These are phyloP conservation scores for Synanthedon tipuliformis DNA, from an alignment of 2,888 invertebrate genomes.

Conservation along the genomic window DNA sequence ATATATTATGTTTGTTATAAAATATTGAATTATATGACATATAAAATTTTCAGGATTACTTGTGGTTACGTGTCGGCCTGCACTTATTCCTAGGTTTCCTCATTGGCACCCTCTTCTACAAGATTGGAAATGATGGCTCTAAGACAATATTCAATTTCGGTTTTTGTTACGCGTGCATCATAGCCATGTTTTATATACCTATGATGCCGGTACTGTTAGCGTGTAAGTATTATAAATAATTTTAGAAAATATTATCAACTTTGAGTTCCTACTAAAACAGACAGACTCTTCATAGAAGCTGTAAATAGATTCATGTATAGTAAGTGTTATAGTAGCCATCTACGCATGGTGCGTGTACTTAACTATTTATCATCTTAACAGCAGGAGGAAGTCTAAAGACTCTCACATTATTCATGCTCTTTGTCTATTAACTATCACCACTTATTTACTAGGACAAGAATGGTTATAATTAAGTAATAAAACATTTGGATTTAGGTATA, in stretches of 20 bases:
- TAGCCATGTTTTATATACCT: constrained; percentile 83
- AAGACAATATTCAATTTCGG: constrained; percentile 88
- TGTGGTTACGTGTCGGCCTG: constrained; percentile 76
- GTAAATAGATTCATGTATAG: too few relatives aligned
- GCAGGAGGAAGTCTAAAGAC: too few relatives aligned
- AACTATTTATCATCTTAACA: too few relatives aligned
- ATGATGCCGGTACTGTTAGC: constrained; percentile 84
- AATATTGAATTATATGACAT: background rate
- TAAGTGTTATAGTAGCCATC: too few relatives aligned
- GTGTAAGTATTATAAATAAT: constrained; percentile 70
- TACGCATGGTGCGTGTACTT: too few relatives aligned
- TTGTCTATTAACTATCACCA: too few relatives aligned
- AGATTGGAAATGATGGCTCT: constrained; percentile 83
- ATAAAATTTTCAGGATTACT: constrained; percentile 71
- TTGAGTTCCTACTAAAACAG: too few relatives aligned
- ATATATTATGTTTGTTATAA: background rate
- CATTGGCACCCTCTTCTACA: constrained; percentile 76
- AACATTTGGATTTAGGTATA: background rate
- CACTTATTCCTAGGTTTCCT: constrained; percentile 77
- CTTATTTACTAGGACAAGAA: too few relatives aligned
- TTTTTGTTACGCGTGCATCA: constrained; percentile 83
- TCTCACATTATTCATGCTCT: too few relatives aligned
- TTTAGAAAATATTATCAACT: too few relatives aligned
- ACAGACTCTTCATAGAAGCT: too few relatives aligned
- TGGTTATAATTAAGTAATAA: background rate